phyloP scores from a whole-genome alignment of 2,113 vertebrate species.

The Gobiocypris rarus region DNA sequence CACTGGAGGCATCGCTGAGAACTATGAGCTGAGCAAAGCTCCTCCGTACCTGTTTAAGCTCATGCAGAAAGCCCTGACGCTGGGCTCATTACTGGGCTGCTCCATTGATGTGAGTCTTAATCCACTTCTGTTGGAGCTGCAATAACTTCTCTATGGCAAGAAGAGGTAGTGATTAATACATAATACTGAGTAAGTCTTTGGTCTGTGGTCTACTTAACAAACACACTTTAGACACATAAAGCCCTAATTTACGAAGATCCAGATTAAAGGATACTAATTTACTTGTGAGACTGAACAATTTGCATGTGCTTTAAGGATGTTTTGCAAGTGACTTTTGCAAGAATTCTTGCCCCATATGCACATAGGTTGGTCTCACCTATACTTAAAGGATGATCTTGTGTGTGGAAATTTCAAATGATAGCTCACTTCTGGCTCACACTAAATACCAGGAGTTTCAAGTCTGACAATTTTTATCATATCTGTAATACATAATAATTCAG shows the following conservation, averaged over 20 bases:
- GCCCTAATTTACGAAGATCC: background rate
- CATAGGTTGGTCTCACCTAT: background rate
- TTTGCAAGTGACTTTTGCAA: background rate
- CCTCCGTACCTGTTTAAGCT: constrained; percentile 25
- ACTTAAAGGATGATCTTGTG: background rate
- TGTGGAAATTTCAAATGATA: background rate
- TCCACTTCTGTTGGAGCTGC: background rate
- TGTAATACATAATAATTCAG: background rate
- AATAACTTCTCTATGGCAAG: background rate
- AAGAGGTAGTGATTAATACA: background rate
- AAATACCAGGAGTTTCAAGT: background rate
- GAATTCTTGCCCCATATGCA: background rate
- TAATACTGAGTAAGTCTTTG: background rate
- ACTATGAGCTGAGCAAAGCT: constrained; percentile 14
- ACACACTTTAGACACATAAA: background rate
- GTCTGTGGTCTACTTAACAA: background rate
- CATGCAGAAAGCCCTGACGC: constrained; percentile 3
- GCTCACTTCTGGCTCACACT: background rate
- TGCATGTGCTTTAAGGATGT: background rate
- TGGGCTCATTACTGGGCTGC: constrained; percentile 36
- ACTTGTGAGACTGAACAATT: background rate
- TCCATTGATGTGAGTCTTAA: constrained; percentile 22
- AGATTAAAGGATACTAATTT: background rate
- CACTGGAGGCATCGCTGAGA: constrained; percentile 40
- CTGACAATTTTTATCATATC: background rate